Evolutionary conservation across 2,113 vertebrate genomes (phyloP).

Genomic region (Archilochus colubris): DNA sequence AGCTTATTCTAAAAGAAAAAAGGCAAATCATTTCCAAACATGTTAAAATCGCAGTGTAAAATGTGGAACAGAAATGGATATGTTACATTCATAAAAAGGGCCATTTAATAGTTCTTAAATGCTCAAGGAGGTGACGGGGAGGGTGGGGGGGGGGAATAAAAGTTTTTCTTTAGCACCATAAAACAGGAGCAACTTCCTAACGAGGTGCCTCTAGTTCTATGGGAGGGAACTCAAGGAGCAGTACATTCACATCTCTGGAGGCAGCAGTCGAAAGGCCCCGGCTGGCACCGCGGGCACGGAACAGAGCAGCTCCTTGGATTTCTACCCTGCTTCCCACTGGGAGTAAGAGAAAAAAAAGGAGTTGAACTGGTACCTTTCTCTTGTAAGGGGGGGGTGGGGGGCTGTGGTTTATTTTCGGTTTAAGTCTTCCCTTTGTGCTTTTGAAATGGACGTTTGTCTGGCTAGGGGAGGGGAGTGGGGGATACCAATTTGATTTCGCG

Average conservation of each 20-base stretch:
- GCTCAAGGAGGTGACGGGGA: constrained; percentile 64
- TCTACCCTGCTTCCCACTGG: constrained; percentile 74
- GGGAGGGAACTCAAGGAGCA: constrained; percentile 80
- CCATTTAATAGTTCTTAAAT: constrained; percentile 80
- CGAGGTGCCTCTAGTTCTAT: constrained; percentile 91
- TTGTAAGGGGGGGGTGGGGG: not conserved
- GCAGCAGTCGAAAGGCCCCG: constrained; percentile 86
- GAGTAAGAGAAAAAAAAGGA: constrained; percentile 73
- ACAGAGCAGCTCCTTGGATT: constrained; percentile 74
- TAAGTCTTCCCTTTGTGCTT: constrained; percentile 77
- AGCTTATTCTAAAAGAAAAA: constrained; percentile 97
- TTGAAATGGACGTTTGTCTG: constrained; percentile 60
- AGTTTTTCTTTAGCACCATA: constrained; percentile 92
- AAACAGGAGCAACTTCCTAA: constrained; percentile 92
- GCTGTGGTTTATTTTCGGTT: constrained; percentile 28
- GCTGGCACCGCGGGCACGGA: constrained; percentile 75
- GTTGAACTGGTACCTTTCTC: constrained; percentile 57
- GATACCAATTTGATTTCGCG: constrained; percentile 24
- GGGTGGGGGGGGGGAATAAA: constrained; percentile 65
- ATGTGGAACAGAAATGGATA: constrained; percentile 94
- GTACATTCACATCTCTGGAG: constrained; percentile 99
- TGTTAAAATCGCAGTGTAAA: constrained; percentile 96
- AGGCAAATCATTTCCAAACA: constrained; percentile 95
- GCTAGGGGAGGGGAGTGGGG: constrained; percentile 54
- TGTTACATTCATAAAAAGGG: constrained; percentile 99